Conservation (phyloP, 2,797 vertebrate species). For the Tinamus major region DNA sequence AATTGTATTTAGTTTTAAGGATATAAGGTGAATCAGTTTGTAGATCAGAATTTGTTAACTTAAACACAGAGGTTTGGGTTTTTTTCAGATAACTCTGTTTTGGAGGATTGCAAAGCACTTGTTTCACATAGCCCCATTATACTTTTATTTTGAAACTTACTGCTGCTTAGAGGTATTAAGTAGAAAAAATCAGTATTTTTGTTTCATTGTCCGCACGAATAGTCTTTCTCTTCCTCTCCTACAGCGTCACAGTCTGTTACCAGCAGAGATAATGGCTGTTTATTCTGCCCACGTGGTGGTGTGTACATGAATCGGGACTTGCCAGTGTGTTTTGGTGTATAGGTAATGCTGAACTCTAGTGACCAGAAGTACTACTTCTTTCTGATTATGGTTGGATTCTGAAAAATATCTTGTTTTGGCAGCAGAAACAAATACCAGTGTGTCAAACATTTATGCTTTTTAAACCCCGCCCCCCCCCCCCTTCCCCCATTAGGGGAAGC, state of each 20-base stretch:
- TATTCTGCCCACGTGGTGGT: accelerated
- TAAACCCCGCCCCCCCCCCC: too few relatives aligned
- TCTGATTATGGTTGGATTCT: not conserved
- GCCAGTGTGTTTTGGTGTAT: not conserved
- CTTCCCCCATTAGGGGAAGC: not conserved
- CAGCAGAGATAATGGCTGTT: not conserved
- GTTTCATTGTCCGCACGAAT: not conserved
- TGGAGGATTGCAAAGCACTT: not conserved
- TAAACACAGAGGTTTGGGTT: not conserved
- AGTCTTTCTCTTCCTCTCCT: not conserved
- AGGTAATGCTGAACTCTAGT: not conserved
- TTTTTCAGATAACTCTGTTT: not conserved
- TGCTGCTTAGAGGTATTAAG: not conserved
- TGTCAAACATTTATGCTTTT: not conserved
- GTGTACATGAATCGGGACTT: not conserved
- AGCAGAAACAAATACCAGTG: not conserved
- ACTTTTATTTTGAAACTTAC: not conserved
- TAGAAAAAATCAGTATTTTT: not conserved
- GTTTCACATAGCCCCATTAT: not conserved
- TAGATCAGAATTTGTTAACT: not conserved
- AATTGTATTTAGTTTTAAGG: not conserved
- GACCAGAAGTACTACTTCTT: not conserved
- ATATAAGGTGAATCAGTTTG: not conserved
- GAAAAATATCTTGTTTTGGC: not conserved
- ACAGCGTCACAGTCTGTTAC: not conserved